Conservation (phyloP, 2,888 invertebrate species). For the Drosophila neonasuta region DNA sequence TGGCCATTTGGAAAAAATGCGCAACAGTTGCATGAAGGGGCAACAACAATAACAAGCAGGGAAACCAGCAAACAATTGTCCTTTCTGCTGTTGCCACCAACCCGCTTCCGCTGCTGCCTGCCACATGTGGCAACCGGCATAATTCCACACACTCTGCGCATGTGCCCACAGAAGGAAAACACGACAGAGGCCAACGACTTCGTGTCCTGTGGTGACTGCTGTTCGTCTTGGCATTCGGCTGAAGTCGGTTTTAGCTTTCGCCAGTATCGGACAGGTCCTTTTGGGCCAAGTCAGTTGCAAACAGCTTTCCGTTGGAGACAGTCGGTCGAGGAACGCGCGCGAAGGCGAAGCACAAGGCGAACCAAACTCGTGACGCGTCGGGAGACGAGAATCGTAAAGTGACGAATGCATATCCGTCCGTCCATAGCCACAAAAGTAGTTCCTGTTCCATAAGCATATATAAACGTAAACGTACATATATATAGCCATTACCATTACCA, state of each 20-base stretch:
- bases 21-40: slow-evolving; percentile 68
- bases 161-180: slow-evolving; percentile 62
- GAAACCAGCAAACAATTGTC: slow-evolving; percentile 69
- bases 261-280: slow-evolving; percentile 9
- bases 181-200: slow-evolving; percentile 32
- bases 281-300: slow-evolving; percentile 48
- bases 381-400: slow-evolving; percentile 25
- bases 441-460: slow-evolving; percentile 21
- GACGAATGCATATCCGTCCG: slow-evolving; percentile 43
- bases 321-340: slow-evolving; percentile 48
- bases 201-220: not conserved
- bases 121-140: slow-evolving; percentile 41
- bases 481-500: slow-evolving; percentile 5
- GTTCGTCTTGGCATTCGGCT: not conserved
- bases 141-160: slow-evolving; percentile 47
- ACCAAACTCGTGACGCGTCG: slow-evolving; percentile 16
- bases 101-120: not conserved
- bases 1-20: slow-evolving; percentile 67
- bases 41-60: slow-evolving; percentile 56
- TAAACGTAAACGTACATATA: not conserved
- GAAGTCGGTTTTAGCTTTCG: not conserved
- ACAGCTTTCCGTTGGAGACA: slow-evolving; percentile 52
- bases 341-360: slow-evolving; percentile 12
- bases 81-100: slow-evolving; percentile 53
- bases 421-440: slow-evolving; percentile 45